These are phyloP conservation scores for Gallirallus australis DNA, from an alignment of 2,797 vertebrate genomes.

Conservation along the genomic window DNA sequence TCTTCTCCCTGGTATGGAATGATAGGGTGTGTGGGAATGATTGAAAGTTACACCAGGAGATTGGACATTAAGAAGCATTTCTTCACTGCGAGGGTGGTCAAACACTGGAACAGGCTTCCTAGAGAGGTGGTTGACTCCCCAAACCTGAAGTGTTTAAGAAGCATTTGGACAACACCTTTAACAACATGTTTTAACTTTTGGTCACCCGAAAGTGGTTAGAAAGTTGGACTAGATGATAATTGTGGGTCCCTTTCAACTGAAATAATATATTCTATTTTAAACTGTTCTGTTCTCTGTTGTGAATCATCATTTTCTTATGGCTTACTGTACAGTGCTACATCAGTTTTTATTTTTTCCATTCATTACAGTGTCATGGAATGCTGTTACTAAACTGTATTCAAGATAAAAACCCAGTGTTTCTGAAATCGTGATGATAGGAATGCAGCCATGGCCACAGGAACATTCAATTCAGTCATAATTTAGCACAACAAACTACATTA, in stretches of 20 bases:
- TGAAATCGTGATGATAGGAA: constrained; percentile 12
- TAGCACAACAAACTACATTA: neutral
- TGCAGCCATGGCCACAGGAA: neutral
- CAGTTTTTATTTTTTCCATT: neutral
- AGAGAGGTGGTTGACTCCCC: rapidly evolving
- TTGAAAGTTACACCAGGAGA: rapidly evolving
- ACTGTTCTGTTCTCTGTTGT: neutral
- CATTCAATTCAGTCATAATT: neutral
- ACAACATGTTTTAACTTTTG: neutral
- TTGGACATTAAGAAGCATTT: neutral
- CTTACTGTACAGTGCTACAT: neutral
- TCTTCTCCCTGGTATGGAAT: neutral
- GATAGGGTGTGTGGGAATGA: rapidly evolving
- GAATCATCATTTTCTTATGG: neutral
- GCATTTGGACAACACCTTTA: neutral
- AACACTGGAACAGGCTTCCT: neutral
- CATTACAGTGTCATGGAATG: neutral
- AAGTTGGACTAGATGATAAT: neutral
- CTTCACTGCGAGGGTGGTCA: rapidly evolving
- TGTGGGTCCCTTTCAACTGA: neutral
- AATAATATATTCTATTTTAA: neutral
- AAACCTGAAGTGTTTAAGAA: neutral
- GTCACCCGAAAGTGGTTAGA: neutral
- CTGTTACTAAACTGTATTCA: neutral
- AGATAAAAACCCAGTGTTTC: constrained; percentile 15